Percentiles rank a stretch among this genome's conserved stretches.
phyloP scores from a whole-genome alignment of 2,113 vertebrate genomes.

The Anhinga rufa region DNA sequence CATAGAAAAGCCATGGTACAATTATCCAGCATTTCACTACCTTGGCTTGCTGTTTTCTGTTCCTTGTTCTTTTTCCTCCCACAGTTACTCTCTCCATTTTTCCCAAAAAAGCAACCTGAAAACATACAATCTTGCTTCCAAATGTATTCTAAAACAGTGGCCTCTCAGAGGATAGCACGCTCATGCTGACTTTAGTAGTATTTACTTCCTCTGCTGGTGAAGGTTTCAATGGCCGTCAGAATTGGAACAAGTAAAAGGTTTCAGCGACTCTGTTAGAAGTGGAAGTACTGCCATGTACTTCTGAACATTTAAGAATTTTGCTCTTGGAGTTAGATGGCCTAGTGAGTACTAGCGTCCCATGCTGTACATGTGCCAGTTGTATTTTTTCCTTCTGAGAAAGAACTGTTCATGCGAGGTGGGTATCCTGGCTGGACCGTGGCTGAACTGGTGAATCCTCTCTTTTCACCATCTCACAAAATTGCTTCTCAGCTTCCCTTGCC shows the following conservation, averaged over 20 bases:
- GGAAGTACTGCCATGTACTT: neutral
- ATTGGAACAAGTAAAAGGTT: neutral
- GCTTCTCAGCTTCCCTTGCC: neutral
- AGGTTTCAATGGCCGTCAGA: neutral
- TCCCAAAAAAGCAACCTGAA: neutral
- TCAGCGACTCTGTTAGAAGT: neutral
- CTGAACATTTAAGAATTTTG: neutral
- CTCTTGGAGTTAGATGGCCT: neutral
- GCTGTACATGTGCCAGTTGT: neutral
- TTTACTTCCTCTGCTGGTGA: neutral
- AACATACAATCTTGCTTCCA: neutral
- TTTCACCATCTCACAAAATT: neutral
- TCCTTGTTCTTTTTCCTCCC: neutral
- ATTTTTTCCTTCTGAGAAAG: neutral
- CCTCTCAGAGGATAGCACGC: neutral
- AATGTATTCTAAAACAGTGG: neutral
- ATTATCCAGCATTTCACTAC: neutral
- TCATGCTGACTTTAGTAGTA: neutral
- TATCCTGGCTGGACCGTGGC: neutral
- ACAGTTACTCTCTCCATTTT: neutral
- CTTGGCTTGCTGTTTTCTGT: neutral
- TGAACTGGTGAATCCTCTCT: neutral
- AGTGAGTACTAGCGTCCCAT: neutral
- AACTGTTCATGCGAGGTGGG: neutral
- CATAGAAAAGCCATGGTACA: neutral